Evolutionary conservation across 1,140 invertebrate species (phyloP), one percentile per base, ranked within the genome.

Genomic region (Drosophila rhopaloa): DNA sequence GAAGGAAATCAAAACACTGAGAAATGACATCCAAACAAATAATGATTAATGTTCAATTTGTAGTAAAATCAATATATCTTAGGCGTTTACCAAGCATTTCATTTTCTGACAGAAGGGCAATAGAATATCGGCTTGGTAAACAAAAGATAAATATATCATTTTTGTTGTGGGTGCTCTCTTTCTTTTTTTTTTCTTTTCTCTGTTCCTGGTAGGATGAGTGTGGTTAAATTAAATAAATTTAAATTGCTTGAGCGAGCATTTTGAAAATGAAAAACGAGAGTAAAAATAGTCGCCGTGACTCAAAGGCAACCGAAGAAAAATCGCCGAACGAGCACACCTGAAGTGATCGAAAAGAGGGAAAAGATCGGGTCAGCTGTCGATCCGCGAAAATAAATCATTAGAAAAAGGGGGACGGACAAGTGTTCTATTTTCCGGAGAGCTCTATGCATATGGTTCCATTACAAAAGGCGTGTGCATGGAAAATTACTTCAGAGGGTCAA

Each of bases 251-350:
- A 84, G 81, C 78, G 78, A 68, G 76, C 63, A 71, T 63, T 57
- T 50, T 60, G 27, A 76, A 77, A 67, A 76, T 79, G 83, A 86
- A 86, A 88, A 88, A 59, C 79, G 72, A 83, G 84, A 86, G 83
- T 88, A 88, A 72, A 88, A 88, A 88, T 88, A 88, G 83, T 80
- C 61, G 54, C 57, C 72, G 63, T 88, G 83, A 88, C 81, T 88
- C 84, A 88, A 86, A 76, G 48, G 50, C 63, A 50, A 32, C 44
- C 63, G 38, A 47, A 16, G 29, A 29, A 43, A 24, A 11, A 43
- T 27, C 19, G 32, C 40, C 27, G 40, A 59, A 82, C 62, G 41
- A 70, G 62, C 57, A 70, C 81, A 88, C 83, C 79, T 83, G 79
- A 81, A 83, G n/a, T 57, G 73, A 68, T 75, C 43, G 38, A 37